Conservation (phyloP, 2,888 invertebrate species). For the Rhagophthalmus giganteus region DNA sequence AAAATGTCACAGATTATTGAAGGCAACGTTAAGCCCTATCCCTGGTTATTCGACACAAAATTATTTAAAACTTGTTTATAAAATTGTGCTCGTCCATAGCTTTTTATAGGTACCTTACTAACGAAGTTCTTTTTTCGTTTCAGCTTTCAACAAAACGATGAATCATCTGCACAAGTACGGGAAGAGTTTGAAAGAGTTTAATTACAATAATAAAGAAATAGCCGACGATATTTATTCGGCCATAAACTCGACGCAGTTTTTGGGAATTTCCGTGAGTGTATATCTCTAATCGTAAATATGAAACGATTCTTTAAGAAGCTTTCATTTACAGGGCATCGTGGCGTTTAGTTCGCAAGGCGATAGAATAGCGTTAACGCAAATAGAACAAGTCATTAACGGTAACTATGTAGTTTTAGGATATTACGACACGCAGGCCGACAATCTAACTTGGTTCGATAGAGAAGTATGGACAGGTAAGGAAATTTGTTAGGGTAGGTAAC, state of each 20-base stretch:
- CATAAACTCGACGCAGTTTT: constrained; percentile 97
- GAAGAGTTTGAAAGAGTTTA: constrained; percentile 90
- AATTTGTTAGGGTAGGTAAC: not conserved
- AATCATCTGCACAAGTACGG: constrained; percentile 78
- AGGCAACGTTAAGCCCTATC: too few relatives aligned
- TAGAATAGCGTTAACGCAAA: constrained; percentile 96
- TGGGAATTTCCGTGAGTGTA: constrained; percentile 91
- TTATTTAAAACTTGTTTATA: too few relatives aligned
- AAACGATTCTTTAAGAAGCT: not conserved
- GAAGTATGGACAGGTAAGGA: constrained; percentile 86
- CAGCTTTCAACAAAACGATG: constrained; percentile 97
- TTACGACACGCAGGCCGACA: constrained; percentile 94
- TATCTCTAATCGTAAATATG: not conserved
- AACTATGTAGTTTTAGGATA: constrained; percentile 93
- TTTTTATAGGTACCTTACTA: too few relatives aligned
- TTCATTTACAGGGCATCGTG: constrained; percentile 87
- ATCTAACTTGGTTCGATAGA: constrained; percentile 89
- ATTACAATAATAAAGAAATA: constrained; percentile 92
- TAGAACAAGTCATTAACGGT: constrained; percentile 95
- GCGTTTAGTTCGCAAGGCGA: constrained; percentile 99
- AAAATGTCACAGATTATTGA: too few relatives aligned
- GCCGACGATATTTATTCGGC: constrained; percentile 96
- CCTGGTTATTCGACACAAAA: too few relatives aligned
- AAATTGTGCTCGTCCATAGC: too few relatives aligned
- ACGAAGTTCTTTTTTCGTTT: constrained; percentile 35